Percentiles rank a stretch among this genome's conserved stretches.
Evolutionary conservation across 2,888 invertebrate genomes (phyloP).

Genomic region (Agonopterix alstromeriana): DNA sequence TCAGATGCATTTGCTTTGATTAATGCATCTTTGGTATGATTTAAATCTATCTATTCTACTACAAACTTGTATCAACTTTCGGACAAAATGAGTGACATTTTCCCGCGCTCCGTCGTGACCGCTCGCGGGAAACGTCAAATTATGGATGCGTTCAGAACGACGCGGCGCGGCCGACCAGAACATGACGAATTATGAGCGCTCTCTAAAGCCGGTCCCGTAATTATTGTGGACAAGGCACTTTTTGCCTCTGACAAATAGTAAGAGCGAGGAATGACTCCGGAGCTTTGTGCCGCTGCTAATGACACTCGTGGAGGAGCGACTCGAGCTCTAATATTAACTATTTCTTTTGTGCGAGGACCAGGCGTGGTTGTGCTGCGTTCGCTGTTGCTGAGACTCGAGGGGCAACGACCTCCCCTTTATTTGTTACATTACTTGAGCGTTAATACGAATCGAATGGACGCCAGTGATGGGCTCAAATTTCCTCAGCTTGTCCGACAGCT

Average conservation of each 20-base stretch:
- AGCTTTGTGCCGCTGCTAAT: slow-evolving; percentile 72
- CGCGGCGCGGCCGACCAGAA: slow-evolving; percentile 69
- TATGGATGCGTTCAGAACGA: slow-evolving; percentile 67
- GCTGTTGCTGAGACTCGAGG: slow-evolving; percentile 38
- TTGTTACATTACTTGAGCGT: slow-evolving; percentile 68
- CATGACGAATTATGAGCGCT: slow-evolving; percentile 73
- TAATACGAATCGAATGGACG: slow-evolving; percentile 70
- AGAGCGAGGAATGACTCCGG: slow-evolving; percentile 66
- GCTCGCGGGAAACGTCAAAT: slow-evolving; percentile 70
- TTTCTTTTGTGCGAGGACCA: slow-evolving; percentile 68
- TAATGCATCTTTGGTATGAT: background rate
- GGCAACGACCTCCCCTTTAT: slow-evolving; percentile 67
- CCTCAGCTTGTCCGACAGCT: slow-evolving; percentile 46
- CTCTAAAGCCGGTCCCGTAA: slow-evolving; percentile 72
- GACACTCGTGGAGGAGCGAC: slow-evolving; percentile 54
- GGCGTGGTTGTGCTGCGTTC: slow-evolving; percentile 52
- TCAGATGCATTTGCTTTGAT: too few relatives aligned
- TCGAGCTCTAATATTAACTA: slow-evolving; percentile 69
- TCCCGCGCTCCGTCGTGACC: slow-evolving; percentile 51
- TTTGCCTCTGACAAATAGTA: slow-evolving; percentile 75
- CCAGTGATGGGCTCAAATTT: slow-evolving; percentile 63
- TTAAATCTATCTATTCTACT: background rate
- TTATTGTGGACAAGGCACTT: slow-evolving; percentile 75
- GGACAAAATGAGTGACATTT: slow-evolving; percentile 17
- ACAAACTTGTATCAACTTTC: background rate